A percentile compares a stretch with the other conserved stretches of the same genome.
Evolutionary conservation across 2,113 vertebrate species (phyloP).

Genomic region (Prolemur simus): DNA sequence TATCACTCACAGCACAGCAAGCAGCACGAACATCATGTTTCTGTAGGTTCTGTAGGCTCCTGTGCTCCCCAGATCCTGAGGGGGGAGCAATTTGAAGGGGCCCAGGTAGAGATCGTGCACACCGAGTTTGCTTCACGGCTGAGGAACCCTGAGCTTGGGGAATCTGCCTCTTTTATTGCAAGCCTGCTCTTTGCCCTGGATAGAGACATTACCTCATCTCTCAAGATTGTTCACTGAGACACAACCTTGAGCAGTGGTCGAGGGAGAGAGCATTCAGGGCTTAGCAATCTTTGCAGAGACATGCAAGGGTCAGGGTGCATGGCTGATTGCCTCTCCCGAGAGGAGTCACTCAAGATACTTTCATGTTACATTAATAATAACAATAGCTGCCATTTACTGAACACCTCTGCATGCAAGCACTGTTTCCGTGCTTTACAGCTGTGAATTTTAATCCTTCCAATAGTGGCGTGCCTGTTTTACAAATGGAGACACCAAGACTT

Average conservation of each 20-base stretch:
- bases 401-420: too few species aligned
- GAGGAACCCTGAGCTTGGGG: neutral
- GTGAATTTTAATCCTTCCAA: neutral
- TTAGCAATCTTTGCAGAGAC: neutral
- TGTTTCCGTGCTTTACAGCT: neutral
- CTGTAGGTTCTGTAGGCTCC: neutral
- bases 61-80: neutral
- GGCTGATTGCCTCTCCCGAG: neutral
- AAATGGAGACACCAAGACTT: neutral
- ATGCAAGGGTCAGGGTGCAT: neutral
- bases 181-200: neutral
- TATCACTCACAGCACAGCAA: neutral
- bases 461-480: neutral
- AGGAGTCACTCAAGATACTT: neutral
- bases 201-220: neutral
- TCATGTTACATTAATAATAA: neutral
- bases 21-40: neutral
- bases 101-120: fast-evolving
- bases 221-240: neutral
- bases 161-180: neutral
- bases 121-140: neutral
- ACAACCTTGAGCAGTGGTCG: neutral
- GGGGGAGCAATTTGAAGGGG: neutral
- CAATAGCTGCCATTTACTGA: neutral
- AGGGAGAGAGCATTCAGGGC: neutral